Evolutionary conservation across 2,888 invertebrate genomes (phyloP).

Genomic region (Dynastes grantii): DNA sequence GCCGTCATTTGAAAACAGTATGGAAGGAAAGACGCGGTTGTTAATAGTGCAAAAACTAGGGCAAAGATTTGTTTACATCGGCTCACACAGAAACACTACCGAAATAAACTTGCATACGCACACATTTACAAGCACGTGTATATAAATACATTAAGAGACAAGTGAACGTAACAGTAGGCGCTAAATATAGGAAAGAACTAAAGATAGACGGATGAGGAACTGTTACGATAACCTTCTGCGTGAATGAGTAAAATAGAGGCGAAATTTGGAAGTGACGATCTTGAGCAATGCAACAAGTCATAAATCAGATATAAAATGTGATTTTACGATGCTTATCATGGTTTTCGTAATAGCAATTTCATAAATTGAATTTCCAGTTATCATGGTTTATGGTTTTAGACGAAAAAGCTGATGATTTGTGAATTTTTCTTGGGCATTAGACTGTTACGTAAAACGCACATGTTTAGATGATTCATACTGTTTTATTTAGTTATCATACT

Average conservation of each 20-base stretch:
- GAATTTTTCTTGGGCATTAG: too few relatives aligned
- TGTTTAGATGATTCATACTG: too few relatives aligned
- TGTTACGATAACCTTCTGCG: constrained; percentile 39
- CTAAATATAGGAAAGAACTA: constrained; percentile 44
- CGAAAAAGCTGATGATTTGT: too few relatives aligned
- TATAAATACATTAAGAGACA: constrained; percentile 40
- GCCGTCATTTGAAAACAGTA: constrained; percentile 2
- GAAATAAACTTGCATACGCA: constrained; percentile 43
- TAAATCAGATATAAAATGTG: background rate
- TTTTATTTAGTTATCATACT: too few relatives aligned
- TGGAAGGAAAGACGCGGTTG: constrained; percentile 29
- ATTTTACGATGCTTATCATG: background rate
- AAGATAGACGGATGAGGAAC: constrained; percentile 44
- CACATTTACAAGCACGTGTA: constrained; percentile 13
- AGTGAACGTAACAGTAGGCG: constrained; percentile 26
- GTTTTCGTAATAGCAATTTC: background rate
- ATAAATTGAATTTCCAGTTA: too few relatives aligned
- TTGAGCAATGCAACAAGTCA: background rate
- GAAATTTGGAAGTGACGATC: constrained; percentile 20
- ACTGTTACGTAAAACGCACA: background rate
- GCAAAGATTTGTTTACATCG: constrained; percentile 46
- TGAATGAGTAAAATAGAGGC: constrained; percentile 34
- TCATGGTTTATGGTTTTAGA: too few relatives aligned
- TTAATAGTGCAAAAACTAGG: constrained; percentile 43
- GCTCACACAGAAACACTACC: constrained; percentile 35